Evolutionary conservation across 2,113 vertebrate species (phyloP), one percentile per base, ranked within the genome.

Genomic region (Trinectes maculatus): DNA sequence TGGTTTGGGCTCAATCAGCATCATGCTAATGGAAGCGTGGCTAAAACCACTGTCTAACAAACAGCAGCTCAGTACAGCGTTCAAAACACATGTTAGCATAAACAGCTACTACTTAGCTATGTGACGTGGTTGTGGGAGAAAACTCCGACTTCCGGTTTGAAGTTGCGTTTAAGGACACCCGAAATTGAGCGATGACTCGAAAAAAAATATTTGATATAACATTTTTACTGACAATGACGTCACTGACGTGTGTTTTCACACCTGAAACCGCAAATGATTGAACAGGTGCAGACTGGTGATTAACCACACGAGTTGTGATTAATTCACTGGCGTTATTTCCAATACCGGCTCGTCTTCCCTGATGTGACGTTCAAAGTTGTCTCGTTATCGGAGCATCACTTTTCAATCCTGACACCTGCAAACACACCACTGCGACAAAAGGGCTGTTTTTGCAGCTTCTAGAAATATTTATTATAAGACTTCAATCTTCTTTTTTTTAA

Each of bases 391-490:
- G 28, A n/a, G 46, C 21, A 28, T 44, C 22, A 15, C 24, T n/a
- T n/a, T n/a, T n/a, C n/a, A n/a, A n/a, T n/a, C n/a, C n/a, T n/a
- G n/a, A n/a, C n/a, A n/a, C n/a, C n/a, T n/a, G n/a, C n/a, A n/a
- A n/a, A 36, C 43, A 43, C 16, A 46, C 26, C 2, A 31, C 16
- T 22, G 15, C 48, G 18, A 49, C 24, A 29, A 24, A 10, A 29
- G 6, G 49, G 9, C 7, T 16, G 18, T 21, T 24, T 9, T 24
- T 21, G 6, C n/a, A 58, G 13, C 55, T 65, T 21, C 43, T 21
- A 48, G 15, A 49, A 10, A 18, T 51, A n/a, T 29, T 71, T 59
- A 63, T 55, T 39, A 65, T 15, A 39, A 43, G 70, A 56, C 39
- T 34, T 21, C 21, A 16, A 31, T 53, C 46, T 43, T 47, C 8